Evolutionary conservation across 1,140 invertebrate species (phyloP).

Genomic region (Araneus ventricosus): DNA sequence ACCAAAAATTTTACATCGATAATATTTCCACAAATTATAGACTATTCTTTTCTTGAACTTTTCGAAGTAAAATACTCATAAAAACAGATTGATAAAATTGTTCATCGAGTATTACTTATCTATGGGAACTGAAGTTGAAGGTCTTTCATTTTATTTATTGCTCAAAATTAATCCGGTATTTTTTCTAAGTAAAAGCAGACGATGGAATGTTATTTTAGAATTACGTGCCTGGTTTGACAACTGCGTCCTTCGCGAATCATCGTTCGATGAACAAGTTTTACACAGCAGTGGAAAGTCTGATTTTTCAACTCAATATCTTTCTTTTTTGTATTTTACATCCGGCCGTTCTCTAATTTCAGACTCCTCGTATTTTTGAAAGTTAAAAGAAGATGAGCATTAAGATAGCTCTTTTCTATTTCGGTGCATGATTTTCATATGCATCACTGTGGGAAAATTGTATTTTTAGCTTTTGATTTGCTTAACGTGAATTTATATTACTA

Average conservation of each 20-base stretch:
- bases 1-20: too few species aligned
- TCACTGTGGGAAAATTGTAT: too few species aligned
- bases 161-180: not conserved
- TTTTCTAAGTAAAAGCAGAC: not conserved
- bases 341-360: too few species aligned
- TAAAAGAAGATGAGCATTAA: too few species aligned
- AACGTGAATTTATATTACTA: too few species aligned
- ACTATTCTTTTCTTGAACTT: too few species aligned
- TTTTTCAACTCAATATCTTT: not conserved
- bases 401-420: too few species aligned
- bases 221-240: slow-evolving; percentile 3
- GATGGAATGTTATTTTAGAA: not conserved
- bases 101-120: not conserved
- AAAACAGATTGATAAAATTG: not conserved
- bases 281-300: not conserved
- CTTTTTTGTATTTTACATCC: too few species aligned
- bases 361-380: too few species aligned
- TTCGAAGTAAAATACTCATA: not conserved
- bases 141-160: not conserved
- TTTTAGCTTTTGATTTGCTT: too few species aligned
- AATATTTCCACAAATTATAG: too few species aligned
- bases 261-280: not conserved
- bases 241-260: not conserved
- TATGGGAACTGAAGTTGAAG: not conserved
- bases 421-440: too few species aligned